Conservation (phyloP, 2,113 vertebrate species). For the Puffinus mauretanicus region DNA sequence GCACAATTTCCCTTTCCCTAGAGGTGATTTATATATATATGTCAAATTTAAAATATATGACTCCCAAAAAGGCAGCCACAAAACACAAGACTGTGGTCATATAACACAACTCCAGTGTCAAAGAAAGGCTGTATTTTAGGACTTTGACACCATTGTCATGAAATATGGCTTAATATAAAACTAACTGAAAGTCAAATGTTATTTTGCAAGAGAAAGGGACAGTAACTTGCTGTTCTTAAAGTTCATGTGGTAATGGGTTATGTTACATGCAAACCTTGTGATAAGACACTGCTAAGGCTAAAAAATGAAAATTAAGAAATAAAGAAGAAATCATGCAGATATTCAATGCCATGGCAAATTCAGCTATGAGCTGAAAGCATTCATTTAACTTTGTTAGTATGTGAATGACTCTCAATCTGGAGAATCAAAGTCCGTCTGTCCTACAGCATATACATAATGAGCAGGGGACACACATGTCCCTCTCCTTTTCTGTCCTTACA, state of each 20-base stretch:
- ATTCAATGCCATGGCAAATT: background rate
- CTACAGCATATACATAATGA: background rate
- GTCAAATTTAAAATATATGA: background rate
- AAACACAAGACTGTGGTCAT: background rate
- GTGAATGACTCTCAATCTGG: background rate
- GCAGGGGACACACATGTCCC: accelerated
- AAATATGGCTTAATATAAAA: conserved; percentile 27
- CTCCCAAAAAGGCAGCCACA: background rate
- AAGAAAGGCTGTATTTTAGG: conserved; percentile 1
- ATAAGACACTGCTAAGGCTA: background rate
- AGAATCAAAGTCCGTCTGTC: background rate
- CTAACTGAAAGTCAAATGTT: background rate
- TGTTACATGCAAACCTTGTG: background rate
- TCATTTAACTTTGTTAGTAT: background rate
- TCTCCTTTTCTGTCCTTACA: background rate
- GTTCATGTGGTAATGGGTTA: background rate
- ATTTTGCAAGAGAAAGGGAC: background rate
- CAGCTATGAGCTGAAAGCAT: background rate
- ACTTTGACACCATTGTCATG: background rate
- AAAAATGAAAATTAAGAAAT: background rate
- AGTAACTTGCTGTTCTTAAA: background rate
- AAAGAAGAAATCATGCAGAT: background rate
- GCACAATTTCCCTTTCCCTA: background rate
- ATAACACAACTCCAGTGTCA: background rate
- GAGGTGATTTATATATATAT: background rate